These are phyloP conservation scores for Eulimnadia texana DNA, from an alignment of 1,140 invertebrate species.

Conservation along the genomic window DNA sequence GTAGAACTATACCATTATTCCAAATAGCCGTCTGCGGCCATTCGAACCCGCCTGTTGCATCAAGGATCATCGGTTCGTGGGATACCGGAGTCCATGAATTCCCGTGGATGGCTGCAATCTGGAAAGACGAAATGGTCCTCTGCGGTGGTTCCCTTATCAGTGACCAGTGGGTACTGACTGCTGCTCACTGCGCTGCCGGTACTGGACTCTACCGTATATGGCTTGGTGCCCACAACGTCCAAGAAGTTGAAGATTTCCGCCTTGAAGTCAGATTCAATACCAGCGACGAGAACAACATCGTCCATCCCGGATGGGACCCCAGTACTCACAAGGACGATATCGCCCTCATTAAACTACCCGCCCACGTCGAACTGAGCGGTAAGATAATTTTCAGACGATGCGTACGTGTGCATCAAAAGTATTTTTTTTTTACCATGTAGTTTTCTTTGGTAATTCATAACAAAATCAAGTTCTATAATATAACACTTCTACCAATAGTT, in stretches of 20 bases:
- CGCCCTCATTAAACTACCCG: constrained; percentile 36
- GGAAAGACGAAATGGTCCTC: constrained; percentile 25
- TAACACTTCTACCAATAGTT: too few species aligned
- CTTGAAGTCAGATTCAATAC: constrained; percentile 18
- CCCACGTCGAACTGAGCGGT: constrained; percentile 28
- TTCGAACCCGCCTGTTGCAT: not conserved
- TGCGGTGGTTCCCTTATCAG: constrained; percentile 39
- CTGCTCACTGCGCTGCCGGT: constrained; percentile 33
- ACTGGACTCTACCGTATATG: constrained; percentile 4
- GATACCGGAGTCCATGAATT: constrained; percentile 25
- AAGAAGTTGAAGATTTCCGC: constrained; percentile 1
- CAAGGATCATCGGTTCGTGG: constrained; percentile 23
- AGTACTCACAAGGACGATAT: constrained; percentile 35
- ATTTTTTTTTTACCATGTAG: too few species aligned
- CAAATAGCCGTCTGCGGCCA: constrained; percentile 13
- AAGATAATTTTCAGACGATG: not conserved
- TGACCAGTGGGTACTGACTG: constrained; percentile 35
- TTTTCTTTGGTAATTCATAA: too few species aligned
- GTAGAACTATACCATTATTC: not conserved
- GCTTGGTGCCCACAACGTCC: constrained; percentile 13
- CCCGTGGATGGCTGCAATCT: constrained; percentile 35
- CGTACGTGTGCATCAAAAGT: too few species aligned
- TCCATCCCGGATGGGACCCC: constrained; percentile 34
- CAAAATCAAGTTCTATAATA: too few species aligned
- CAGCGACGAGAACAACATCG: constrained; percentile 26